A percentile compares a stretch with the other conserved stretches of the same genome.
These are phyloP conservation scores for Dolichoris vasculosae DNA, from an alignment of 1,140 invertebrate species.

Conservation along the genomic window DNA sequence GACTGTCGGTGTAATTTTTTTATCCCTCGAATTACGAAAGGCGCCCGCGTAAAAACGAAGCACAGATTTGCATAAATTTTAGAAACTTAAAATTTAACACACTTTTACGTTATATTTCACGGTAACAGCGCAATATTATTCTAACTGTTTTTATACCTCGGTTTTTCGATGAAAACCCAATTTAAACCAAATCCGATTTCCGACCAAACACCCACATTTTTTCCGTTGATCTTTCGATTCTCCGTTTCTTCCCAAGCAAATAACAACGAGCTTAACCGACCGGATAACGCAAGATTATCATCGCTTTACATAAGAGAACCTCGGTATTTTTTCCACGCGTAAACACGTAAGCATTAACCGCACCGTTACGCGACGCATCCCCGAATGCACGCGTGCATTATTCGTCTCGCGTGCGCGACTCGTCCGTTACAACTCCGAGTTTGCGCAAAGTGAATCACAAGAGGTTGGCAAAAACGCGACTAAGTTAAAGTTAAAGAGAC, in stretches of 20 bases:
- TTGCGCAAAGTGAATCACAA: constrained; percentile 34
- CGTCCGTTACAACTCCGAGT: constrained; percentile 4
- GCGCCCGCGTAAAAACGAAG: no score
- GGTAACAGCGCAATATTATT: not conserved
- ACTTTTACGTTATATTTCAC: not conserved
- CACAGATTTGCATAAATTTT: not conserved
- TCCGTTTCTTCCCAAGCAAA: no score
- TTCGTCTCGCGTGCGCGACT: not conserved
- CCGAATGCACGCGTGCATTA: not conserved
- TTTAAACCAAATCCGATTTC: not conserved
- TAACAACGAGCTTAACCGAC: not conserved
- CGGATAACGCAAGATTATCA: not conserved
- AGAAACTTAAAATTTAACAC: not conserved
- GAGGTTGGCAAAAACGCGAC: not conserved
- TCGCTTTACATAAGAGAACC: not conserved
- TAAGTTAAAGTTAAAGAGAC: no score
- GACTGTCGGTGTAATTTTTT: not conserved
- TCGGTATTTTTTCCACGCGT: not conserved
- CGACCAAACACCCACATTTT: no score
- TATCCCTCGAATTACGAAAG: no score
- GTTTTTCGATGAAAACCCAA: not conserved
- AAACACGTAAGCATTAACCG: not conserved
- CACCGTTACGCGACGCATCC: not conserved
- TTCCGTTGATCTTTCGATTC: no score
- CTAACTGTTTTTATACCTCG: no score